Evolutionary conservation across 2,888 invertebrate genomes (phyloP).

Genomic region (Drosophila fungiperda): DNA sequence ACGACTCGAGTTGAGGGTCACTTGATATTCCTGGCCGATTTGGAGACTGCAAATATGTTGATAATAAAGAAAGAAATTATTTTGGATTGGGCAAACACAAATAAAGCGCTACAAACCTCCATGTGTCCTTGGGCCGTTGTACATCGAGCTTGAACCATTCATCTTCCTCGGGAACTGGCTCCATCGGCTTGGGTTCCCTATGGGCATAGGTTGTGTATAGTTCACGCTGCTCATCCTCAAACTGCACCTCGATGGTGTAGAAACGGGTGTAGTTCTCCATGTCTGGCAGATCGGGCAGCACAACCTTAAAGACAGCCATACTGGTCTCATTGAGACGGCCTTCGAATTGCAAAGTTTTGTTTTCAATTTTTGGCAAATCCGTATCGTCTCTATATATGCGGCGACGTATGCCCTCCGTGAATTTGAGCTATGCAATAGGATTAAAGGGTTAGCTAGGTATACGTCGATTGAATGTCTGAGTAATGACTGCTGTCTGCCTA

Average conservation of each 20-base stretch:
- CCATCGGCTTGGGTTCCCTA: conserved; percentile 72
- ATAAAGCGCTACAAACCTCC: conserved; percentile 49
- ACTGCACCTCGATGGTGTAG: conserved; percentile 66
- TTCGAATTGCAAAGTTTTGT: conserved; percentile 84
- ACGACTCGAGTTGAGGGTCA: conserved; percentile 91
- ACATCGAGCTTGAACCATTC: conserved; percentile 67
- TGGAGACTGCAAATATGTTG: conserved; percentile 84
- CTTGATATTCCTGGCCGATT: conserved; percentile 89
- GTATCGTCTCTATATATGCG: conserved; percentile 41
- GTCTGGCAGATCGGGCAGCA: conserved; percentile 86
- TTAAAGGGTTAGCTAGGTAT: not conserved
- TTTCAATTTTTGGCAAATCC: conserved; percentile 71
- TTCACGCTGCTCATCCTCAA: conserved; percentile 66
- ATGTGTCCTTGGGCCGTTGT: conserved; percentile 52
- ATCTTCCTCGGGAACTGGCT: conserved; percentile 38
- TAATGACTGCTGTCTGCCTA: not conserved
- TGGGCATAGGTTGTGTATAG: conserved; percentile 69
- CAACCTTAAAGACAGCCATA: conserved; percentile 88
- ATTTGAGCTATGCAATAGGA: conserved; percentile 55
- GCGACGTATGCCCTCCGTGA: conserved; percentile 64
- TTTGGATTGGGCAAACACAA: not conserved
- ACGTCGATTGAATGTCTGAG: not conserved
- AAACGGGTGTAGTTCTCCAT: conserved; percentile 68
- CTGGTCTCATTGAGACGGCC: conserved; percentile 88
- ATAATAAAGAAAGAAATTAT: not conserved